phyloP scores from a whole-genome alignment of 2,888 invertebrate genomes.

The Sphinx pinastri region DNA sequence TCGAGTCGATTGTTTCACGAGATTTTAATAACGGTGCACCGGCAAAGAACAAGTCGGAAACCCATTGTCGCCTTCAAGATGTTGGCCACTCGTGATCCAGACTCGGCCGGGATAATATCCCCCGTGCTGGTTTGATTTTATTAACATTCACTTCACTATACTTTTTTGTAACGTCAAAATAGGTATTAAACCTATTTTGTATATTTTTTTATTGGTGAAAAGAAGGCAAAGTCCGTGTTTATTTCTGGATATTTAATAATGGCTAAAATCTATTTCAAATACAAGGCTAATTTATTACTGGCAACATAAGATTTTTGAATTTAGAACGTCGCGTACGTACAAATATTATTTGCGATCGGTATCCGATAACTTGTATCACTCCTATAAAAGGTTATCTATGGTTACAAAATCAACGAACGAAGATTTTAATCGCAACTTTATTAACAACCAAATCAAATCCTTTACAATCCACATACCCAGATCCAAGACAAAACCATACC shows the following conservation, averaged over 20 bases:
- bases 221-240: too few relatives aligned
- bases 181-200: too few relatives aligned
- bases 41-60: slow-evolving; percentile 75
- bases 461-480: background rate
- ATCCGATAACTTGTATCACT: too few relatives aligned
- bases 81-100: slow-evolving; percentile 52
- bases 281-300: background rate
- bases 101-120: slow-evolving; percentile 25
- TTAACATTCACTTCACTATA: slow-evolving; percentile 19
- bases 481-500: too few relatives aligned
- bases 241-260: too few relatives aligned
- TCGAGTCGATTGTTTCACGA: slow-evolving; percentile 83
- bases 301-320: background rate
- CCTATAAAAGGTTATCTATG: too few relatives aligned
- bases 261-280: too few relatives aligned
- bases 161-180: background rate
- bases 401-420: background rate
- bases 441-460: background rate
- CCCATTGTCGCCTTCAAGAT: slow-evolving; percentile 80
- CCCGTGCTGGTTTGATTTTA: slow-evolving; percentile 15
- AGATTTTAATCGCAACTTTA: background rate
- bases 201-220: too few relatives aligned
- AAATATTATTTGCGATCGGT: too few relatives aligned
- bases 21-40: slow-evolving; percentile 84
- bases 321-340: background rate